phyloP scores from a whole-genome alignment of 30 jellyfish, hydroid and myxozoan genomes.

The Pelagia noctiluca region DNA sequence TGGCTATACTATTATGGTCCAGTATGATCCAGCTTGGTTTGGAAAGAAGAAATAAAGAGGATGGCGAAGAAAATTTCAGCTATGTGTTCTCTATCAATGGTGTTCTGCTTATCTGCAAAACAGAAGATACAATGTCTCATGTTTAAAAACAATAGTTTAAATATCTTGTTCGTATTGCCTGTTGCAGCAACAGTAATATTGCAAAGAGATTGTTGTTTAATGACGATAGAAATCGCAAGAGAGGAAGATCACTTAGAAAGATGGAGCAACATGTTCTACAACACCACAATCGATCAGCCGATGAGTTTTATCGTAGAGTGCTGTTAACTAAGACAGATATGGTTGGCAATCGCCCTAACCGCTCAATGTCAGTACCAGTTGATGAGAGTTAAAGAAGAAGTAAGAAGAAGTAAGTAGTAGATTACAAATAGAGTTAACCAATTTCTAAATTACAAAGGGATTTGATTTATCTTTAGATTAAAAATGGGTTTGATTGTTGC shows the following conservation, averaged over 20 bases:
- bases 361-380: not conserved
- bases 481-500: too few species aligned
- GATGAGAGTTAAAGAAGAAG: conserved; percentile 11
- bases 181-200: not conserved
- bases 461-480: too few species aligned
- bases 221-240: not conserved
- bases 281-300: not conserved
- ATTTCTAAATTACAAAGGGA: too few species aligned
- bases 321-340: not conserved
- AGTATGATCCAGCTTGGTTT: too few species aligned
- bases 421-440: too few species aligned
- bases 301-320: conserved; percentile 1
- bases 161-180: not conserved
- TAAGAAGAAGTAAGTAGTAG: not conserved
- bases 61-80: too few species aligned
- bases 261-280: not conserved
- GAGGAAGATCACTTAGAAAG: not conserved
- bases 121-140: not conserved
- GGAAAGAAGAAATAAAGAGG: too few species aligned
- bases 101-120: too few species aligned
- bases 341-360: conserved; percentile 4
- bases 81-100: too few species aligned
- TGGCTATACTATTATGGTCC: too few species aligned
- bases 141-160: not conserved
- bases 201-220: not conserved